Evolutionary conservation across 2,113 vertebrate species (phyloP).

Genomic region (Odocoileus hemionus): DNA sequence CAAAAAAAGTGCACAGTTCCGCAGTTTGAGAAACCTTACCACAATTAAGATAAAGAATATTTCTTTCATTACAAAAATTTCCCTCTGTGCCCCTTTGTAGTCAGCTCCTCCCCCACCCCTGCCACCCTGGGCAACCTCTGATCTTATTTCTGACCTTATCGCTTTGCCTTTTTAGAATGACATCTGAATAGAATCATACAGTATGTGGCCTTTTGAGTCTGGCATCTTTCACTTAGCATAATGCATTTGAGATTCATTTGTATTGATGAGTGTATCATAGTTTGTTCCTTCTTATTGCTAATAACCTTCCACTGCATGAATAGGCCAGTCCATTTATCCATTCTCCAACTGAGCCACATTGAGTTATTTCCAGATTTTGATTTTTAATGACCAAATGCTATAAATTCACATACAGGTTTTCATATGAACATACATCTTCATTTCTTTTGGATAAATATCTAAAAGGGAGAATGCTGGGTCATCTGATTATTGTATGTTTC

Average conservation of each 20-base stretch:
- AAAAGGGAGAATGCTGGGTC: neutral
- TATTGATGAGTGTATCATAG: neutral
- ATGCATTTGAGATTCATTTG: neutral
- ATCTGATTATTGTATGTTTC: neutral
- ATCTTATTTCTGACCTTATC: neutral
- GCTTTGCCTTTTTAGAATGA: slow-evolving; percentile 1
- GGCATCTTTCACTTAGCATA: neutral
- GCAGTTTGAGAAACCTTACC: neutral
- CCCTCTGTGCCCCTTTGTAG: neutral
- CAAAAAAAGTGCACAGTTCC: neutral
- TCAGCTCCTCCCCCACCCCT: neutral
- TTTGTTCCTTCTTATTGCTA: neutral
- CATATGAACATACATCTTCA: neutral
- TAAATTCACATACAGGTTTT: neutral
- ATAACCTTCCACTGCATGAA: neutral
- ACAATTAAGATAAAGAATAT: neutral
- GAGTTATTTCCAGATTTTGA: slow-evolving; percentile 2
- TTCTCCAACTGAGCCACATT: neutral
- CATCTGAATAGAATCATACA: neutral
- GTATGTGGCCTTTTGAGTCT: neutral
- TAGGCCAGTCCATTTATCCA: neutral
- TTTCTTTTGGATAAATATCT: neutral
- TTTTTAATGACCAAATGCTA: slow-evolving; percentile 9
- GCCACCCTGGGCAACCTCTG: neutral
- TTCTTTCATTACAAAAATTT: neutral